These are phyloP conservation scores for Rhinophrynus dorsalis DNA, from an alignment of 2,797 vertebrate species.

Conservation along the genomic window DNA sequence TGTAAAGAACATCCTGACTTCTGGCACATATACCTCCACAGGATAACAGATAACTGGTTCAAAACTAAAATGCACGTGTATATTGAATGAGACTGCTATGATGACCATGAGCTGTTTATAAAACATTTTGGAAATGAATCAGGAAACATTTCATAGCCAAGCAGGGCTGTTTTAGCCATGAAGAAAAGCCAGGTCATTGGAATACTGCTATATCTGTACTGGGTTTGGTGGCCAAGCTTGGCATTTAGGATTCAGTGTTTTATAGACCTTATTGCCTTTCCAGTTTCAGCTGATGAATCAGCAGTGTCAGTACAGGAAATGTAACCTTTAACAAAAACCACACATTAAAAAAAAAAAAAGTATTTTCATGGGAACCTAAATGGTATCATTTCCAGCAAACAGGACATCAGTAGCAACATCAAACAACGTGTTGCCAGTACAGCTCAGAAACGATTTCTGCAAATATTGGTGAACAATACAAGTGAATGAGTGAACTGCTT, in stretches of 20 bases:
- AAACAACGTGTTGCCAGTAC: conserved; percentile 10
- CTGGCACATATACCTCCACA: conserved; percentile 1
- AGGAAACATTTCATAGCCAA: conserved; percentile 26
- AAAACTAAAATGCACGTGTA: conserved; percentile 22
- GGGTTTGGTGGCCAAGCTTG: conserved; percentile 6
- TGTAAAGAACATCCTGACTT: conserved; percentile 18
- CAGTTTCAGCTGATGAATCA: conserved; percentile 34
- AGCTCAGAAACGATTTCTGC: too few species aligned
- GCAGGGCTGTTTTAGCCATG: conserved; percentile 5
- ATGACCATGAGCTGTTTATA: conserved; percentile 24
- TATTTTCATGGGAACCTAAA: conserved; percentile 16
- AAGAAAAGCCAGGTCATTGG: conserved; percentile 3
- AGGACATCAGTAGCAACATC: conserved; percentile 21
- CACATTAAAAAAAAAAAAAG: conserved; percentile 25
- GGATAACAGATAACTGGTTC: conserved; percentile 23
- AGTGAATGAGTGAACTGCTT: too few species aligned
- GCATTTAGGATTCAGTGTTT: conserved; percentile 23
- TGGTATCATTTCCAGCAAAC: conserved; percentile 39
- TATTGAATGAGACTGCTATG: conserved; percentile 12
- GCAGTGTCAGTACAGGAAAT: conserved; percentile 44
- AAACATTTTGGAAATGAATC: conserved; percentile 28
- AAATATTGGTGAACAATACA: too few species aligned
- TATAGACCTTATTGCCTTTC: conserved; percentile 20
- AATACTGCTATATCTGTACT: conserved; percentile 25
- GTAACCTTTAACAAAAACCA: conserved; percentile 16